Conservation (phyloP, 2,888 invertebrate genomes). For the Chrysolina haemoptera region DNA sequence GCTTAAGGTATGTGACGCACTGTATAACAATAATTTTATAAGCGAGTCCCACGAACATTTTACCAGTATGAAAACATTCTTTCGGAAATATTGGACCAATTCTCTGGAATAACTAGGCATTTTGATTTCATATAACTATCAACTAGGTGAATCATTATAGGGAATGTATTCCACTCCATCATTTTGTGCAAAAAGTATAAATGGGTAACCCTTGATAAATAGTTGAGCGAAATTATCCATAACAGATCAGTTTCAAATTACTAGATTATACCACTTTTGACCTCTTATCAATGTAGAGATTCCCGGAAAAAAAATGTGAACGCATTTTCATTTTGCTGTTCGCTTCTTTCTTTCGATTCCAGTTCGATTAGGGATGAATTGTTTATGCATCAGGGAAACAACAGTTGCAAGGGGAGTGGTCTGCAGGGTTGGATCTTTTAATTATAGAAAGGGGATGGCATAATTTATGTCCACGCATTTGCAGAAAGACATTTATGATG, state of each 20-base stretch:
- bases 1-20: too few relatives aligned
- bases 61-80: too few relatives aligned
- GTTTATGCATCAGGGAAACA: constrained; percentile 60
- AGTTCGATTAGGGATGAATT: constrained; percentile 47
- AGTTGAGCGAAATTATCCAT: neutral
- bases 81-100: too few relatives aligned
- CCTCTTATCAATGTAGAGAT: neutral
- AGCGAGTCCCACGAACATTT: too few relatives aligned
- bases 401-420: constrained; percentile 58
- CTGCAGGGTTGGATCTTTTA: constrained; percentile 62
- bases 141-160: too few relatives aligned
- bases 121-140: too few relatives aligned
- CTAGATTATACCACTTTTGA: neutral
- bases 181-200: neutral
- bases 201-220: too few relatives aligned
- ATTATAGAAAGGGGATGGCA: constrained; percentile 62
- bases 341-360: neutral
- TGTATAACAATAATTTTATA: too few relatives aligned
- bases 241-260: neutral
- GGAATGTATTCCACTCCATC: constrained; percentile 31
- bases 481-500: constrained; percentile 58
- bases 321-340: neutral
- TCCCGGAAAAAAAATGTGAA: neutral
- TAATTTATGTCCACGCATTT: constrained; percentile 59
- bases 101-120: too few relatives aligned